Evolutionary conservation across 2,797 vertebrate species (phyloP).

Genomic region (Poeciliopsis paucimaculata): DNA sequence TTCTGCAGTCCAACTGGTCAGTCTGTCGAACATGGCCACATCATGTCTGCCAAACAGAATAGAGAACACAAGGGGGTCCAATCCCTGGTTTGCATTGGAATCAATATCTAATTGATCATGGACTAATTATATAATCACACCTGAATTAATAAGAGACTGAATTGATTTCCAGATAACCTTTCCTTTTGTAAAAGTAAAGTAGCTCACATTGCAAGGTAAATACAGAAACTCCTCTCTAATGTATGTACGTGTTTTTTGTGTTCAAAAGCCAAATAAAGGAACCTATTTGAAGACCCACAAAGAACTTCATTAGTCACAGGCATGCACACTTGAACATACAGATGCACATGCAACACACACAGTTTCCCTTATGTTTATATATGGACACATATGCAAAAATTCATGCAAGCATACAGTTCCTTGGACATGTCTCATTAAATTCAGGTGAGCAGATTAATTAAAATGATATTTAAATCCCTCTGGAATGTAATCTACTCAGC

Average conservation of each 20-base stretch:
- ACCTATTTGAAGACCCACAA: conserved; percentile 64
- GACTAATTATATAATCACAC: conserved; percentile 77
- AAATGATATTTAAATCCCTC: conserved; percentile 77
- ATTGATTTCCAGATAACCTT: conserved; percentile 60
- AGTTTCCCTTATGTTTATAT: conserved; percentile 26
- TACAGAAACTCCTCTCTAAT: conserved; percentile 28
- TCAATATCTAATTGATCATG: conserved; percentile 77
- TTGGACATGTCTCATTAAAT: conserved; percentile 77
- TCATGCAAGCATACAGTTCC: conserved; percentile 43
- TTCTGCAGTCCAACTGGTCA: conserved; percentile 66
- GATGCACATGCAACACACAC: conserved; percentile 39
- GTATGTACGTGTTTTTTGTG: conserved; percentile 23
- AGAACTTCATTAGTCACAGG: conserved; percentile 76
- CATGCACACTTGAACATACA: conserved; percentile 69
- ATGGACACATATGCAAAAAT: conserved; percentile 35
- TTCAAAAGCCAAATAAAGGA: conserved; percentile 52
- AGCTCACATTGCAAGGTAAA: conserved; percentile 29
- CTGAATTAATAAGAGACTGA: conserved; percentile 66
- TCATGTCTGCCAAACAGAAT: conserved; percentile 61
- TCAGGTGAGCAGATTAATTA: conserved; percentile 80
- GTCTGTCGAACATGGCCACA: conserved; percentile 68
- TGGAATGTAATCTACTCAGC: conserved; percentile 66
- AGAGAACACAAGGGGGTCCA: conserved; percentile 60
- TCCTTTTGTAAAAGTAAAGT: conserved; percentile 37
- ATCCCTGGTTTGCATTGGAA: conserved; percentile 76